Conservation (phyloP, 2,797 vertebrate species). For the Platyrinchus mystaceus region DNA sequence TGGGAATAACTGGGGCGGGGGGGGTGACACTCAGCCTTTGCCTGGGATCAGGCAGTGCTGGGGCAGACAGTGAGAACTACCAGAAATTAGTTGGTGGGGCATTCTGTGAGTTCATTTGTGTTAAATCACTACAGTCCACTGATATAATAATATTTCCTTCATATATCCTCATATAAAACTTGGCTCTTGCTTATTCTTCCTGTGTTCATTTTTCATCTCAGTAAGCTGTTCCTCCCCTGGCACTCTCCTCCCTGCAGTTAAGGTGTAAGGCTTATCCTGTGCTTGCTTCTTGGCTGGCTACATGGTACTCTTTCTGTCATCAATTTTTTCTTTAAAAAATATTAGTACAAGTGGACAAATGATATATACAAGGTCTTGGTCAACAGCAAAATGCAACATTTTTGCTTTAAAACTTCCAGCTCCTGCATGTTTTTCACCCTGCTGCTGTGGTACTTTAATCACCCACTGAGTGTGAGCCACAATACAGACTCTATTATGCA, state of each 20-base stretch:
- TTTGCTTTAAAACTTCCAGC: neutral
- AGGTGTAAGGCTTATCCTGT: neutral
- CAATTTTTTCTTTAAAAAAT: neutral
- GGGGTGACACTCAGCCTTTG: neutral
- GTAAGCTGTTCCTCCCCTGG: neutral
- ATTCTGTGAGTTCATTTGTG: neutral
- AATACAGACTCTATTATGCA: neutral
- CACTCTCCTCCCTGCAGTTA: neutral
- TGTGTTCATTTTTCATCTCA: neutral
- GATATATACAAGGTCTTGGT: neutral
- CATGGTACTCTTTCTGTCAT: neutral
- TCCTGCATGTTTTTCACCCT: fast-evolving
- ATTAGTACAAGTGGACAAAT: neutral
- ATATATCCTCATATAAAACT: neutral
- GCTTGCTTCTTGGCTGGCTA: neutral
- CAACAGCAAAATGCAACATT: neutral
- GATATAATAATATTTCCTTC: neutral
- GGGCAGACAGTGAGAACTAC: fast-evolving
- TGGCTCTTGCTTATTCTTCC: neutral
- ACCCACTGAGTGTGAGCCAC: neutral
- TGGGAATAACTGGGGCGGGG: neutral
- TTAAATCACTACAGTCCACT: neutral
- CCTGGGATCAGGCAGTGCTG: neutral
- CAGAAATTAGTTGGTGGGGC: neutral
- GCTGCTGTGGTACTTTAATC: neutral